Conservation (phyloP, 2,797 vertebrate species). For the Molossus molossus region DNA sequence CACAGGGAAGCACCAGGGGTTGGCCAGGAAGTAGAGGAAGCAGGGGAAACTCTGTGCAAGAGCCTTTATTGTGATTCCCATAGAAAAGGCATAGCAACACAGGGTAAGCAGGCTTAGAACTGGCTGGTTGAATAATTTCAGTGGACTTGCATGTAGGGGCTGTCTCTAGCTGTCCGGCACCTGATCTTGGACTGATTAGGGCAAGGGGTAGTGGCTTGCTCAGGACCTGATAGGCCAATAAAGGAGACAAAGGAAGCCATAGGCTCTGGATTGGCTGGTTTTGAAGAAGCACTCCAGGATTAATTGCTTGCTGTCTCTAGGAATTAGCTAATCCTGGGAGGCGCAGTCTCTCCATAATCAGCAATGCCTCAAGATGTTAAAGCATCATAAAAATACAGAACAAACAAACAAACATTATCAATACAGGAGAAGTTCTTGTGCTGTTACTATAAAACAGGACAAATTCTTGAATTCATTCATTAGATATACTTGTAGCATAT, state of each 20-base stretch:
- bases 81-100: not conserved
- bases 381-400: slow-evolving; percentile 55
- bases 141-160: not conserved
- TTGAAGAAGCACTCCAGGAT: not conserved
- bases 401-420: not conserved
- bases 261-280: not conserved
- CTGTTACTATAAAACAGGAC: slow-evolving; percentile 3
- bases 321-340: slow-evolving; percentile 5
- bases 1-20: not conserved
- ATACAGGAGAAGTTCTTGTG: not conserved
- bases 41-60: not conserved
- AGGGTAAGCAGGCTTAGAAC: not conserved
- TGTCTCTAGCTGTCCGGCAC: not conserved
- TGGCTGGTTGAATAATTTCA: slow-evolving; percentile 12
- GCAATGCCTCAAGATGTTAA: not conserved
- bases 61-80: not conserved
- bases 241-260: not conserved
- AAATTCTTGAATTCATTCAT: slow-evolving; percentile 36
- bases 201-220: not conserved
- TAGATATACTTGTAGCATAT: not conserved
- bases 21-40: not conserved
- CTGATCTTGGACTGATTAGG: not conserved
- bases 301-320: not conserved
- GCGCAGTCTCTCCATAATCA: not conserved
- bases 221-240: not conserved